These are phyloP conservation scores for Boleophthalmus pectinirostris DNA, from an alignment of 2,113 vertebrate species.

Conservation along the genomic window DNA sequence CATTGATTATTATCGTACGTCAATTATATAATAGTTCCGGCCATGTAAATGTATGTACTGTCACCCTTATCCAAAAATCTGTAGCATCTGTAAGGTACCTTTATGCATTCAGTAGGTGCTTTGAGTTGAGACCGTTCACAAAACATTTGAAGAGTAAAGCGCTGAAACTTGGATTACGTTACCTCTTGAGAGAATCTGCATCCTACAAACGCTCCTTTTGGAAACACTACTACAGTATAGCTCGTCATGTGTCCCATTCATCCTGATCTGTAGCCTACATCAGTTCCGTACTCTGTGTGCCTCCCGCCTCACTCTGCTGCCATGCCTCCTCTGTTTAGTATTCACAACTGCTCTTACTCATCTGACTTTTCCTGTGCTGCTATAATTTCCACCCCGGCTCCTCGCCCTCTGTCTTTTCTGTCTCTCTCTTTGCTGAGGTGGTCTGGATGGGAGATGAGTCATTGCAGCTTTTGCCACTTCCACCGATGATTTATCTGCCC, in stretches of 20 bases:
- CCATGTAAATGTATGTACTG: neutral
- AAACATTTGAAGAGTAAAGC: too few species aligned
- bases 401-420: slow-evolving; percentile 19
- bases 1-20: too few species aligned
- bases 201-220: neutral
- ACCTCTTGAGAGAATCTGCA: neutral
- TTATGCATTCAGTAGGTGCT: too few species aligned
- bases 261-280: neutral
- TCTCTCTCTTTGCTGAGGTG: slow-evolving; percentile 41
- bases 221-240: neutral
- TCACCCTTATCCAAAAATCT: too few species aligned
- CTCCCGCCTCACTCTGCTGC: neutral
- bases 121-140: too few species aligned
- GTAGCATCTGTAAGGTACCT: too few species aligned
- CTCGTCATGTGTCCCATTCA: slow-evolving; percentile 17
- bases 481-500: slow-evolving; percentile 64
- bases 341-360: slow-evolving; percentile 39
- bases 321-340: slow-evolving; percentile 30
- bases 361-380: slow-evolving; percentile 50
- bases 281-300: neutral
- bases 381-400: slow-evolving; percentile 34
- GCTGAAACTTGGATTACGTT: neutral
- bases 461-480: slow-evolving; percentile 55
- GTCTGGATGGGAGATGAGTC: slow-evolving; percentile 59
- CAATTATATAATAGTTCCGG: too few species aligned